Base-by-base conservation (phyloP, 35 echinoderm and acorn worm species). In the Heliocidaris erythrogramma region DNA sequence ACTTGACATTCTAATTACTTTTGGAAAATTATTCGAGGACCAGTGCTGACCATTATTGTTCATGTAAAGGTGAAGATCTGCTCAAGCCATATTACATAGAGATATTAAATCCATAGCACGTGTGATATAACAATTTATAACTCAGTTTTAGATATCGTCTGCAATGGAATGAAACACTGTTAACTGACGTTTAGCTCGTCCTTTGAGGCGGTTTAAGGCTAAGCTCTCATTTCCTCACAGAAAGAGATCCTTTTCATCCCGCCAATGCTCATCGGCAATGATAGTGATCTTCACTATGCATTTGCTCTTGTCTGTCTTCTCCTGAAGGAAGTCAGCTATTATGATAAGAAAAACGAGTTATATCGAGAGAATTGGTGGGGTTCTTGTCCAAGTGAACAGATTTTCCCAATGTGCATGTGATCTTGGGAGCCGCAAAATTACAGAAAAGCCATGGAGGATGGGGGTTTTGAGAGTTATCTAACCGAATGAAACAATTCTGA, bases 181-280 rank as follows among this genome's bases (percentile, higher is more conserved):
- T 42, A 42, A 21, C 14, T n/a, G 21, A 78, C 27, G 65, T 78
- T 78, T 78, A 78, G 65, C 21, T 17, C 21, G 65, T 18, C 65
- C 65, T 78, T 78, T 78, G 65, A 78, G 65, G 65, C 65, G 65
- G 65, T 78, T 78, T 78, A 78, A 27, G 65, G 65, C 65, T 78
- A 78, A 78, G 65, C 65, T 78, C 65, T n/a, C 65, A 78, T 78
- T 78, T 78, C 65, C 65, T 78, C 65, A 24, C 65, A 78, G 17
- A 78, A 78, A 78, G 65, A 78, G 21, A 78, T 78, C 65, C n/a
- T 78, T 78, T 78, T 78, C 65, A 78, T 78, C 65, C 65, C 65
- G 65, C 27, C 65, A 27, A 78, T 78, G 65, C 65, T 78, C 65
- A 78, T 78, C 4, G 65, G 65, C 27, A 21, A 18, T 78, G 65